Percentiles rank a stretch among this genome's conserved stretches.
These are phyloP conservation scores for Drusus annulatus DNA, from an alignment of 1,140 invertebrate genomes.

Conservation along the genomic window DNA sequence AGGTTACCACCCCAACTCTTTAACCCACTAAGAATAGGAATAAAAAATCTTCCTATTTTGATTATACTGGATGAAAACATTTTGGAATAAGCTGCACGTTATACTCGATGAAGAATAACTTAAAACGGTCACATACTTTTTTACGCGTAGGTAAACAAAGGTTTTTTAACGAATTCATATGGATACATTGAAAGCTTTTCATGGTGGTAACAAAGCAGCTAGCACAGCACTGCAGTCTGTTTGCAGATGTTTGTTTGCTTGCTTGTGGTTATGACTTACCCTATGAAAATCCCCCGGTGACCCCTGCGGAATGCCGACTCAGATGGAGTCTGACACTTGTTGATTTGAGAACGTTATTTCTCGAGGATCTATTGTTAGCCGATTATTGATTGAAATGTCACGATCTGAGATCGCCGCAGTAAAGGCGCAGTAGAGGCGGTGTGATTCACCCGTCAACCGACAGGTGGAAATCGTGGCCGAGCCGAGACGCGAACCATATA, in stretches of 20 bases:
- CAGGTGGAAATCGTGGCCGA: conserved; percentile 34
- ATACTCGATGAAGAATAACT: too few relatives aligned
- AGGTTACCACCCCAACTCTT: too few relatives aligned
- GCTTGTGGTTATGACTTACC: too few relatives aligned
- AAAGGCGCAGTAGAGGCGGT: conserved; percentile 27
- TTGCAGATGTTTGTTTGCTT: neutral
- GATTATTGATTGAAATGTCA: conserved; percentile 57
- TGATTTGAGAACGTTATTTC: conserved; percentile 39
- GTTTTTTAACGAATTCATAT: too few relatives aligned
- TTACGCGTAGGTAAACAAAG: too few relatives aligned
- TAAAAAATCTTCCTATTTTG: too few relatives aligned
- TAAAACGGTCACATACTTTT: too few relatives aligned
- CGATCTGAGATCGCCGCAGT: conserved; percentile 44
- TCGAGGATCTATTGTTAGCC: conserved; percentile 24
- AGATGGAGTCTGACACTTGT: conserved; percentile 44
- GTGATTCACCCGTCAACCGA: neutral
- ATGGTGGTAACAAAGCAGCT: neutral
- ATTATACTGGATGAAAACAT: too few relatives aligned
- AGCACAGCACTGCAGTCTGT: too few relatives aligned
- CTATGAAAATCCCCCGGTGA: neutral
- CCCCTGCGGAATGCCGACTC: conserved; percentile 17
- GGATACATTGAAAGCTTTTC: neutral
- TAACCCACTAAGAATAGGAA: too few relatives aligned
- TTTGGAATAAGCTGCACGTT: too few relatives aligned
- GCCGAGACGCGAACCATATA: conserved; percentile 38